Conservation (phyloP, 2,113 vertebrate species). For the Carollia perspicillata region DNA sequence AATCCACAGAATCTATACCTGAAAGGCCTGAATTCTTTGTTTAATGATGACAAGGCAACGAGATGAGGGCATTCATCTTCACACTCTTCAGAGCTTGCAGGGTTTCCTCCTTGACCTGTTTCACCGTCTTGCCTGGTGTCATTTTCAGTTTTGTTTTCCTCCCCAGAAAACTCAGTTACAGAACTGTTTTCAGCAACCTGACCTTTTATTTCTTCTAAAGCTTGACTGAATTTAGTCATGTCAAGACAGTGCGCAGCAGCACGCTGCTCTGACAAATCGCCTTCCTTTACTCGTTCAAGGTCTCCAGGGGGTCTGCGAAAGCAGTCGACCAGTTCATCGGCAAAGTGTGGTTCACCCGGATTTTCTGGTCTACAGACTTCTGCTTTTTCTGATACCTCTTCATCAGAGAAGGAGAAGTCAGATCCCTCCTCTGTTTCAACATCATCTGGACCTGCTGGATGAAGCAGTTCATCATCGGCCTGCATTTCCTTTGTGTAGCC, state of each 20-base stretch:
- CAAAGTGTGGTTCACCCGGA: not conserved
- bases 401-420: conserved; percentile 41
- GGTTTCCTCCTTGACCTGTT: not conserved
- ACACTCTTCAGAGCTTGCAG: conserved; percentile 57
- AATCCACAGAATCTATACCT: conserved; percentile 73
- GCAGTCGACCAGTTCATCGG: conserved; percentile 27
- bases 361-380: not conserved
- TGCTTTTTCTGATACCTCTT: conserved; percentile 57
- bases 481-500: conserved; percentile 93
- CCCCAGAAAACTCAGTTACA: conserved; percentile 30
- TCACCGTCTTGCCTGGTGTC: conserved; percentile 43
- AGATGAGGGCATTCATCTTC: conserved; percentile 85
- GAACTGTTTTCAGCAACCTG: conserved; percentile 65
- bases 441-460: conserved; percentile 82
- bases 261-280: conserved; percentile 8
- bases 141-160: conserved; percentile 31
- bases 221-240: conserved; percentile 82
- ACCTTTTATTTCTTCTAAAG: conserved; percentile 84
- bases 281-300: not conserved
- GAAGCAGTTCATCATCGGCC: conserved; percentile 85
- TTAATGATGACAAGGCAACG: conserved; percentile 80
- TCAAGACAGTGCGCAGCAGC: conserved; percentile 58
- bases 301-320: not conserved
- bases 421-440: conserved; percentile 58
- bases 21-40: conserved; percentile 83